A percentile compares a stretch with the other conserved stretches of the same genome.
Conservation (phyloP, 2,797 vertebrate genomes). For the Oreochromis mossambicus region DNA sequence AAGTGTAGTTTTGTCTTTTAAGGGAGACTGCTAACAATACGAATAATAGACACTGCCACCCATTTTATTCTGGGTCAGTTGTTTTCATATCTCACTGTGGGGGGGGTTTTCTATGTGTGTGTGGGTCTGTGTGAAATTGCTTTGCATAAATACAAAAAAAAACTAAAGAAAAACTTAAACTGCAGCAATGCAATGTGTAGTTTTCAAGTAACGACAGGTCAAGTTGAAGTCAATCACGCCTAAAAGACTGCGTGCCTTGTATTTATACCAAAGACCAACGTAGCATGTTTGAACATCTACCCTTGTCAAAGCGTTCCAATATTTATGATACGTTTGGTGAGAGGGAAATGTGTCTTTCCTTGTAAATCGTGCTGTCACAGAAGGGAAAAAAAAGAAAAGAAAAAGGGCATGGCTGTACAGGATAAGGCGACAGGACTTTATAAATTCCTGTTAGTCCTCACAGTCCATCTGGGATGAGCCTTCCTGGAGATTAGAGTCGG, state of each 20-base stretch:
- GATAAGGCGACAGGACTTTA: conserved; percentile 47
- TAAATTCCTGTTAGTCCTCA: conserved; percentile 56
- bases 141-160: background rate
- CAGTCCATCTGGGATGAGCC: conserved; percentile 66
- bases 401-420: conserved; percentile 21
- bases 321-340: background rate
- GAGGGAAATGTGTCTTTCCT: conserved; percentile 9
- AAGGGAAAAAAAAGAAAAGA: background rate
- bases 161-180: background rate
- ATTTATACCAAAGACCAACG: background rate
- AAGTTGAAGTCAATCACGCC: background rate
- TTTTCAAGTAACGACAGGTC: background rate
- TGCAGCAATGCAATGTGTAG: background rate
- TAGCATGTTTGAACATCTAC: background rate
- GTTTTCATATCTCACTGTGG: background rate
- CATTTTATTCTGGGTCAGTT: background rate
- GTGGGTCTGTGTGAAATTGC: background rate
- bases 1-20: background rate
- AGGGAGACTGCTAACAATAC: background rate
- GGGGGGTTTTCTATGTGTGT: background rate
- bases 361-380: conserved; percentile 1
- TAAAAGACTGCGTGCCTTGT: background rate
- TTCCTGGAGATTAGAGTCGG: conserved; percentile 63
- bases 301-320: background rate
- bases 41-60: background rate